Percentiles rank a stretch among this genome's conserved stretches.
These are phyloP conservation scores for Gymnogyps californianus DNA, from an alignment of 2,113 vertebrate species.

Conservation along the genomic window DNA sequence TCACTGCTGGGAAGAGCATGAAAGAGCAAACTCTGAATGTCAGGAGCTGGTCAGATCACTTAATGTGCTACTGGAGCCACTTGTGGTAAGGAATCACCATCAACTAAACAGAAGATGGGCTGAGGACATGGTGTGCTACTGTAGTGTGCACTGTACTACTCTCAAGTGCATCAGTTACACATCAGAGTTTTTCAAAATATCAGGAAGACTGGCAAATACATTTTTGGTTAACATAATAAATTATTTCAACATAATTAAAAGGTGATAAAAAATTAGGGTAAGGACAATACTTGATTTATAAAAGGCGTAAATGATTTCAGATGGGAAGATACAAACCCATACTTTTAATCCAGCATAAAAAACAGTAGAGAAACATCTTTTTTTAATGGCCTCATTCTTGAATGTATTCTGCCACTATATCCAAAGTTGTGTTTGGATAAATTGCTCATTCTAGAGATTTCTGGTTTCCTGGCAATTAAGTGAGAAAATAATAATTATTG, in stretches of 20 bases:
- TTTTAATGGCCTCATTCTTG: not conserved
- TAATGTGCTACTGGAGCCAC: not conserved
- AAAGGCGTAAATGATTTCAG: not conserved
- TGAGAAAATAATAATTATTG: not conserved
- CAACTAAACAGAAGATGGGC: not conserved
- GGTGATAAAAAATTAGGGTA: not conserved
- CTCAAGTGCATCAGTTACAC: not conserved
- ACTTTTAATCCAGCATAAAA: not conserved
- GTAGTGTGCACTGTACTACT: not conserved
- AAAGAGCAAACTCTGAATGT: not conserved
- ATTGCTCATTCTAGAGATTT: not conserved
- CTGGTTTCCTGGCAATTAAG: slow-evolving; percentile 1
- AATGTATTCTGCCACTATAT: not conserved
- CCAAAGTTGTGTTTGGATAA: not conserved
- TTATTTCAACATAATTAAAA: not conserved
- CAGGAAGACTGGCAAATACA: not conserved
- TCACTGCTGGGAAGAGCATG: not conserved
- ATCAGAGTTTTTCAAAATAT: not conserved
- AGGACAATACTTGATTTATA: not conserved
- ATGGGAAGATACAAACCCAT: not conserved
- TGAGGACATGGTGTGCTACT: not conserved
- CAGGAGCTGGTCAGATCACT: not conserved
- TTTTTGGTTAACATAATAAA: not conserved
- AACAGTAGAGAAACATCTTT: not conserved
- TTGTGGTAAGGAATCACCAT: not conserved